Conservation (phyloP, 2,113 vertebrate genomes). For the Polypterus senegalus region DNA sequence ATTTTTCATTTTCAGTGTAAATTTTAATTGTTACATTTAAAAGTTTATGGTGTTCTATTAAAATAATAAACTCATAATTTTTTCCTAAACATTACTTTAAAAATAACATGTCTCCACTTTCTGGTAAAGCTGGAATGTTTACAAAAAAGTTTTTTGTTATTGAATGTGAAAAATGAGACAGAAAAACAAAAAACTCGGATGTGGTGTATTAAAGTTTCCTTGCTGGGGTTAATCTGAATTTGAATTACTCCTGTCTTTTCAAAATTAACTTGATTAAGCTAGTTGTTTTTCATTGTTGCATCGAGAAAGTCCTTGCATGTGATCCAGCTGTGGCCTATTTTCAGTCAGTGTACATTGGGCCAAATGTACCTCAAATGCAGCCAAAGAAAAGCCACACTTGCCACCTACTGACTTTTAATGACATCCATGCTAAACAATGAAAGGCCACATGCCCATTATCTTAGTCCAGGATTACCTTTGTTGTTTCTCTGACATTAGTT, state of each 20-base stretch:
- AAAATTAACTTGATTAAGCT: constrained; percentile 12
- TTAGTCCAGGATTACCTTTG: too few species aligned
- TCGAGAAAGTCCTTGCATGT: constrained; percentile 45
- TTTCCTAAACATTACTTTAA: too few species aligned
- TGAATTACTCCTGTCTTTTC: constrained; percentile 19
- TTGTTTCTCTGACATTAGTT: too few species aligned
- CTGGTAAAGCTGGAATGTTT: too few species aligned
- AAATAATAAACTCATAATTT: too few species aligned
- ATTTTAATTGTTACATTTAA: too few species aligned
- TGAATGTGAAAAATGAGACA: too few species aligned
- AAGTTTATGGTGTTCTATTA: too few species aligned
- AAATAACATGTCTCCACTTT: too few species aligned
- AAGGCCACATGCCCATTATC: not conserved
- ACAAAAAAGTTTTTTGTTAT: too few species aligned
- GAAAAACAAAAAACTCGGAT: too few species aligned
- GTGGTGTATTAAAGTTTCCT: not conserved
- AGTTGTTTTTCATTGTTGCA: constrained; percentile 27
- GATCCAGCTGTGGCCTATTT: constrained; percentile 45
- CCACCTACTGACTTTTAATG: constrained; percentile 38
- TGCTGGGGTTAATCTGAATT: constrained; percentile 12
- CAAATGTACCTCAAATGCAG: not conserved
- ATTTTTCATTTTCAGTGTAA: too few species aligned
- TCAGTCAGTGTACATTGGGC: constrained; percentile 30
- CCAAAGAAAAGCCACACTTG: constrained; percentile 34
- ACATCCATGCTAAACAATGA: constrained; percentile 34